Conservation (phyloP, 1,140 invertebrate species). For the Bicyclus anynana region DNA sequence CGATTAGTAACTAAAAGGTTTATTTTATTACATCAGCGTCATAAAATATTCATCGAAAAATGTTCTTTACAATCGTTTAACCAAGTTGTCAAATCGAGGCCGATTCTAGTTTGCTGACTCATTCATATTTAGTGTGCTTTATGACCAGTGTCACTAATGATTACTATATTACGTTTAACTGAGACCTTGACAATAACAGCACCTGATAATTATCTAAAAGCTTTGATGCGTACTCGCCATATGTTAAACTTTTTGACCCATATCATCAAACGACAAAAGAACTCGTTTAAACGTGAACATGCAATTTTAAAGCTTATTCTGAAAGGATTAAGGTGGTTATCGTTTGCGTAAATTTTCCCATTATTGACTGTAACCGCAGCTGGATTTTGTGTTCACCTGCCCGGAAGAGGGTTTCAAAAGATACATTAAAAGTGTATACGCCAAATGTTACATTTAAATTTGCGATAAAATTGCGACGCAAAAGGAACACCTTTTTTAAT, state of each 20-base stretch:
- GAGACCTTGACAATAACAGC: conserved; percentile 5
- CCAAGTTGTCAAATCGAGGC: too few relatives aligned
- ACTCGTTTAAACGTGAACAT: neutral
- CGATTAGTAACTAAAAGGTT: too few relatives aligned
- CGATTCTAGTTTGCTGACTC: neutral
- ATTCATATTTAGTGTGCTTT: neutral
- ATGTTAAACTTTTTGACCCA: conserved; percentile 21
- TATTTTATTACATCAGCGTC: too few relatives aligned
- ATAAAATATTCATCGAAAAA: too few relatives aligned
- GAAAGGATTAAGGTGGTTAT: neutral
- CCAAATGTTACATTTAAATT: neutral
- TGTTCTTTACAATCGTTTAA: too few relatives aligned
- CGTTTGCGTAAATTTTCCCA: neutral
- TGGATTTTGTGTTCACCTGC: conserved; percentile 4
- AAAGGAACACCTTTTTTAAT: neutral
- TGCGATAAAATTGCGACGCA: neutral
- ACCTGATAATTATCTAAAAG: conserved; percentile 15
- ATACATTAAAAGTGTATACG: neutral
- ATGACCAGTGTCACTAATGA: neutral
- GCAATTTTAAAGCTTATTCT: conserved; percentile 8
- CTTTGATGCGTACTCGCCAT: conserved; percentile 13
- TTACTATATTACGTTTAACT: neutral
- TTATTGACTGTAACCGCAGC: conserved; percentile 1
- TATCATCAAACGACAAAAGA: conserved; percentile 4
- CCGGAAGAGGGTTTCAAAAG: conserved; percentile 4